Evolutionary conservation across 1,140 invertebrate species (phyloP).

Genomic region (Stegodyphus dumicola): DNA sequence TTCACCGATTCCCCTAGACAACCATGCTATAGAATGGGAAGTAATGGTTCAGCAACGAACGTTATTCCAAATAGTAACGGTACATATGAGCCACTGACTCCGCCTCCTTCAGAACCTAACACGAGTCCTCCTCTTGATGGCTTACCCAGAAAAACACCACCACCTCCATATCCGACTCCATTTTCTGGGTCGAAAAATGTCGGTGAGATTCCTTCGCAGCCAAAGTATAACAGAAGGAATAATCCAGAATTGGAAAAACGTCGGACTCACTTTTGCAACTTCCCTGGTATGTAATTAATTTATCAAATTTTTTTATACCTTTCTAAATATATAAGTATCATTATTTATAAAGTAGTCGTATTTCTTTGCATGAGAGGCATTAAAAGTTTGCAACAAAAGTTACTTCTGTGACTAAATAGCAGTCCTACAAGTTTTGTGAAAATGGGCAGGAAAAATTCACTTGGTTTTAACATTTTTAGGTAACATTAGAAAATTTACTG

Average conservation of each 20-base stretch:
- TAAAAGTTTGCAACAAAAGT: too few relatives aligned
- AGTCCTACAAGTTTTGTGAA: too few relatives aligned
- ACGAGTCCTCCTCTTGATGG: constrained; percentile 67
- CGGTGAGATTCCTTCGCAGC: constrained; percentile 2
- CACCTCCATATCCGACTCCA: constrained; percentile 57
- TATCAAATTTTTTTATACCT: too few relatives aligned
- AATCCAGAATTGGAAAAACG: constrained; percentile 96
- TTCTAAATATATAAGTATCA: too few relatives aligned
- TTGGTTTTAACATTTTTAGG: too few relatives aligned
- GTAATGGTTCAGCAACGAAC: neutral
- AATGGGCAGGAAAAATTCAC: too few relatives aligned
- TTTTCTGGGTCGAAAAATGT: constrained; percentile 17
- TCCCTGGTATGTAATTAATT: constrained; percentile 78
- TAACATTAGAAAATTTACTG: too few relatives aligned
- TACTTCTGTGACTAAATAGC: too few relatives aligned
- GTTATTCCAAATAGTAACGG: neutral
- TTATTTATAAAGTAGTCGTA: too few relatives aligned
- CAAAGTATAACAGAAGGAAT: constrained; percentile 84
- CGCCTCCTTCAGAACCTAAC: constrained; percentile 81
- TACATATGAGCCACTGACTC: constrained; percentile 77
- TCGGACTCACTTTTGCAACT: constrained; percentile 94
- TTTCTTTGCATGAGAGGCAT: too few relatives aligned
- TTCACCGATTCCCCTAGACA: constrained; percentile 10
- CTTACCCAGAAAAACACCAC: constrained; percentile 44
- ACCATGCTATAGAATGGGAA: constrained; percentile 26